phyloP scores from a whole-genome alignment of 2,797 vertebrate genomes.

The Halcyon badia region DNA sequence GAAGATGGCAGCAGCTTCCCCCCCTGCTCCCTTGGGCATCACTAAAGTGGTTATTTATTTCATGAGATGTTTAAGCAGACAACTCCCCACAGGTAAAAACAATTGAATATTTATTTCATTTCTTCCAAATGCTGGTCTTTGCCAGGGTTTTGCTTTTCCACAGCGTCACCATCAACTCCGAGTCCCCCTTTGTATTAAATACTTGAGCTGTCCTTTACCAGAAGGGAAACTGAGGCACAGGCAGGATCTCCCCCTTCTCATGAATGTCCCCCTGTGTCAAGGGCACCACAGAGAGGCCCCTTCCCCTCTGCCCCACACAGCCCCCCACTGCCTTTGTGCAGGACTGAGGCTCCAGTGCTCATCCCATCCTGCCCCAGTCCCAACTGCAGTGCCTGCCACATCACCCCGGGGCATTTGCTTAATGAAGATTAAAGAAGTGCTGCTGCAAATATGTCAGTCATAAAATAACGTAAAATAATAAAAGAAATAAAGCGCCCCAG shows the following conservation, averaged over 20 bases:
- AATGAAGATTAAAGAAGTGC: slow-evolving; percentile 9
- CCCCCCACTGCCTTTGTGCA: background rate
- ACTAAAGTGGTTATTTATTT: background rate
- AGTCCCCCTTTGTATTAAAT: rapidly evolving
- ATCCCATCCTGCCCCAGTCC: background rate
- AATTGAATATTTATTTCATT: background rate
- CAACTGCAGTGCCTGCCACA: background rate
- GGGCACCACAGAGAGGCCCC: background rate
- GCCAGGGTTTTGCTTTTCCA: background rate
- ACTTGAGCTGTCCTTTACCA: background rate
- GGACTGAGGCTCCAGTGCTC: background rate
- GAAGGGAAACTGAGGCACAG: background rate
- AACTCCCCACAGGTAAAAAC: background rate
- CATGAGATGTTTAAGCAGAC: background rate
- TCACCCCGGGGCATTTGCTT: background rate
- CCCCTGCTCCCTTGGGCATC: background rate
- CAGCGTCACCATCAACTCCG: background rate
- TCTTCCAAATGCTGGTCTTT: background rate
- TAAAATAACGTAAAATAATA: background rate
- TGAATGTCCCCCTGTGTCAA: background rate
- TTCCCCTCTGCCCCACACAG: rapidly evolving
- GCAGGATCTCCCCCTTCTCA: background rate
- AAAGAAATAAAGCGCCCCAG: background rate
- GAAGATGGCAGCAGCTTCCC: background rate
- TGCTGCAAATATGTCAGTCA: background rate